These are phyloP conservation scores for Portevinia maculata DNA, from an alignment of 2,888 invertebrate species.

Conservation along the genomic window DNA sequence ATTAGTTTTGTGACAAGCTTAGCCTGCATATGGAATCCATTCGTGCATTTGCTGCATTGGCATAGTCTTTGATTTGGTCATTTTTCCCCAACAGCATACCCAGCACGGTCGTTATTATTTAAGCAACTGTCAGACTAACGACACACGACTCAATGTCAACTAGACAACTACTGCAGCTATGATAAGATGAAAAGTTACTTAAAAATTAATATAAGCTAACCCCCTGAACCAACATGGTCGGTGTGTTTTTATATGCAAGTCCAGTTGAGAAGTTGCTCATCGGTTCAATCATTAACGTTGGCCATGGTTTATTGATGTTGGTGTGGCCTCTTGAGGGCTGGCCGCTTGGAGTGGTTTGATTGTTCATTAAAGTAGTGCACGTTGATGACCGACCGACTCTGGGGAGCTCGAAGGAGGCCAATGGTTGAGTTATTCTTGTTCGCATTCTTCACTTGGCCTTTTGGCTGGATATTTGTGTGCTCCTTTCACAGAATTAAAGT, in stretches of 20 bases:
- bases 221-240: not conserved
- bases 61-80: slow-evolving; percentile 11
- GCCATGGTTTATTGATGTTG: slow-evolving; percentile 61
- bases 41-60: not conserved
- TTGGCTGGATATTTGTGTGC: slow-evolving; percentile 32
- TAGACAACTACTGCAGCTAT: slow-evolving; percentile 34
- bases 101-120: slow-evolving; percentile 44
- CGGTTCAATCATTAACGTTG: slow-evolving; percentile 63
- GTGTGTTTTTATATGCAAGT: slow-evolving; percentile 25
- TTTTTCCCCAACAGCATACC: no score
- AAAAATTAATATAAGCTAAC: slow-evolving; percentile 59
- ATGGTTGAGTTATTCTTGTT: slow-evolving; percentile 63
- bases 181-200: slow-evolving; percentile 65
- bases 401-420: slow-evolving; percentile 17
- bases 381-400: no score
- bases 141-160: not conserved
- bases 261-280: slow-evolving; percentile 30
- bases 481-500: slow-evolving; percentile 50
- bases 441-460: slow-evolving; percentile 25
- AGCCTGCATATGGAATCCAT: slow-evolving; percentile 17
- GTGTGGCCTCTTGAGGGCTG: slow-evolving; percentile 36
- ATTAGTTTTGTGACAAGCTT: slow-evolving; percentile 70
- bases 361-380: slow-evolving; percentile 62
- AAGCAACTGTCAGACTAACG: slow-evolving; percentile 27
- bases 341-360: slow-evolving; percentile 52